Evolutionary conservation across 2,888 invertebrate genomes (phyloP).

Genomic region (Pherbina coryleti): DNA sequence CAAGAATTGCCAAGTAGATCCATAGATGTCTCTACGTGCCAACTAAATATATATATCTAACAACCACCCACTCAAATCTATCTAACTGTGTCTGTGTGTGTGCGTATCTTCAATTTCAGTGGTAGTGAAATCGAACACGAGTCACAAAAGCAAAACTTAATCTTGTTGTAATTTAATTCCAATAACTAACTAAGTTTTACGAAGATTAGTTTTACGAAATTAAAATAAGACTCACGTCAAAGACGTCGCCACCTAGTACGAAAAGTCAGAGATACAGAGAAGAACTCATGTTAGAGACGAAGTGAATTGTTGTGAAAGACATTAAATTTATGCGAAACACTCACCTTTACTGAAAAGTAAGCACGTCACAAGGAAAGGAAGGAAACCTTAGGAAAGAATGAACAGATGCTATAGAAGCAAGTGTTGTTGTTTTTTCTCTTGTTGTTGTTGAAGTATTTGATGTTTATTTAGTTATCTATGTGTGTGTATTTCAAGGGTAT

Average conservation of each 20-base stretch:
- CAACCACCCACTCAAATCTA: neutral
- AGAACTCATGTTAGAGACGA: neutral
- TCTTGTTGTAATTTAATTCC: constrained; percentile 53
- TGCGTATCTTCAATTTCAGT: neutral
- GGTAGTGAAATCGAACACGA: constrained; percentile 23
- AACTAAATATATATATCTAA: neutral
- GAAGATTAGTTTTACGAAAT: constrained; percentile 37
- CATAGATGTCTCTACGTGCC: neutral
- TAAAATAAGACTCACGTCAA: constrained; percentile 50
- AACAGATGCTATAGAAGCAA: no score
- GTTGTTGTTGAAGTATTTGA: no score
- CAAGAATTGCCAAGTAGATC: neutral
- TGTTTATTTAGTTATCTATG: no score
- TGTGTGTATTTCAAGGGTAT: no score
- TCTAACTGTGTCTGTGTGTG: no score
- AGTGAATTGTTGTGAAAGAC: neutral
- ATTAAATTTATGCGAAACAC: constrained; percentile 3
- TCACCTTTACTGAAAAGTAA: neutral
- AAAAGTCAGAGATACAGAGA: neutral
- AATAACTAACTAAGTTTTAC: constrained; percentile 51
- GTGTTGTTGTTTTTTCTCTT: no score
- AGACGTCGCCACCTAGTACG: neutral
- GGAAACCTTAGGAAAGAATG: neutral
- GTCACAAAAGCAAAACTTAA: constrained; percentile 47
- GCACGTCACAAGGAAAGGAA: neutral